Evolutionary conservation across 64 coral and sea anemone species (phyloP).

Genomic region (Porites australiensis): DNA sequence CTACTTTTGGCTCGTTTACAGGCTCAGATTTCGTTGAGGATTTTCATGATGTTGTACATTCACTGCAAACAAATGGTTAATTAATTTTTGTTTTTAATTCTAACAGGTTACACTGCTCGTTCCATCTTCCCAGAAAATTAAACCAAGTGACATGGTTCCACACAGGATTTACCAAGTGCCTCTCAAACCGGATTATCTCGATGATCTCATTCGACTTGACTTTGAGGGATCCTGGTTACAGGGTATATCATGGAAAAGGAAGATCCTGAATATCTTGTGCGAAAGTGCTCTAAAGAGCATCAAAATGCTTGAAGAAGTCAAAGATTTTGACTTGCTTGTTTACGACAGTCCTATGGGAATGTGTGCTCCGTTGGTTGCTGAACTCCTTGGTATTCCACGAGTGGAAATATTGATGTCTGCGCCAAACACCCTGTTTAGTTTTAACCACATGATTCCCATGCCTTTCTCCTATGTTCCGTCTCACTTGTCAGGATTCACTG

Average conservation of each 20-base stretch:
- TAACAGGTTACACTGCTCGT: not conserved
- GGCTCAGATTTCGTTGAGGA: too few relatives aligned
- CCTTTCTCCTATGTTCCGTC: not conserved
- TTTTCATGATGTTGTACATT: too few relatives aligned
- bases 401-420: conserved; percentile 31
- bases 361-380: conserved; percentile 13
- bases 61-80: too few relatives aligned
- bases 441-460: not conserved
- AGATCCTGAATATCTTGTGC: not conserved
- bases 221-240: not conserved
- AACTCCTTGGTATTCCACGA: conserved; percentile 32
- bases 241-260: too few relatives aligned
- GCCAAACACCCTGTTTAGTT: not conserved
- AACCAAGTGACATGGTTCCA: conserved; percentile 9
- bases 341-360: conserved; percentile 1
- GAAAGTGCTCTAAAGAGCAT: conserved; percentile 27
- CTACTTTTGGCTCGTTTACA: too few relatives aligned
- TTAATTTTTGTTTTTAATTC: too few relatives aligned
- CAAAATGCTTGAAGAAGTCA: not conserved
- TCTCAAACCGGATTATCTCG: not conserved
- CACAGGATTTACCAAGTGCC: conserved; percentile 40
- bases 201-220: not conserved
- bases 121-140: conserved; percentile 17
- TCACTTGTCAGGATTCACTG: not conserved
- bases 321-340: conserved; percentile 34